Conservation (phyloP, 1,140 invertebrate species). For the Penaeus indicus region DNA sequence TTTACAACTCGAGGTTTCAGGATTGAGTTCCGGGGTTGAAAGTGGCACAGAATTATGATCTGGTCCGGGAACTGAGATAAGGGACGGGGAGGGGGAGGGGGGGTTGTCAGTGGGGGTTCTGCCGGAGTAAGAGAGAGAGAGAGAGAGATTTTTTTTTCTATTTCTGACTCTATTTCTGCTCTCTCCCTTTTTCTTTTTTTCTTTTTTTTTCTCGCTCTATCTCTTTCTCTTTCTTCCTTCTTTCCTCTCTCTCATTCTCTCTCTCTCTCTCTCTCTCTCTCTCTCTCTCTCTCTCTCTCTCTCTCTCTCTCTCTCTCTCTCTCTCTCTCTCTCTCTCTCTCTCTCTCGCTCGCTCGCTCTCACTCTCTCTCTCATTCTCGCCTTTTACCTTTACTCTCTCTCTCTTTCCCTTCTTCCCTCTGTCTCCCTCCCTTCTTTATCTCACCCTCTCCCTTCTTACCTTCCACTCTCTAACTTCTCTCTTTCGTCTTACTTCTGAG, state of each 20-base stretch:
- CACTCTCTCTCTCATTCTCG: neutral
- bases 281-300: slow-evolving; percentile 25
- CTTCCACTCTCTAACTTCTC: too few relatives aligned
- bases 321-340: slow-evolving; percentile 3
- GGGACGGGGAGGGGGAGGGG: too few relatives aligned
- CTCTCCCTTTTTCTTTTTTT: neutral
- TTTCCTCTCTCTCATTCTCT: neutral
- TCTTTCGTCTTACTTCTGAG: too few relatives aligned
- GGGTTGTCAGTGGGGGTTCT: too few relatives aligned
- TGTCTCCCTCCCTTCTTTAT: neutral
- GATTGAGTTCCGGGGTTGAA: too few relatives aligned
- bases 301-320: neutral
- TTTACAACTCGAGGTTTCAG: too few relatives aligned
- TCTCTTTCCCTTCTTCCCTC: neutral
- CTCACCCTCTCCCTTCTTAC: neutral
- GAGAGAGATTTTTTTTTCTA: too few relatives aligned
- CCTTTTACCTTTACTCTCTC: too few relatives aligned
- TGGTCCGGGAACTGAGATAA: too few relatives aligned
- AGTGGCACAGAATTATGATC: too few relatives aligned
- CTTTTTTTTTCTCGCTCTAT: neutral
- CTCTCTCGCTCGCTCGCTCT: neutral
- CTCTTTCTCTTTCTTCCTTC: neutral
- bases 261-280: neutral
- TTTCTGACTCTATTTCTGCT: too few relatives aligned
- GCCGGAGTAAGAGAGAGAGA: too few relatives aligned